Evolutionary conservation across 2,888 invertebrate genomes (phyloP).

Genomic region (Catocala nupta): DNA sequence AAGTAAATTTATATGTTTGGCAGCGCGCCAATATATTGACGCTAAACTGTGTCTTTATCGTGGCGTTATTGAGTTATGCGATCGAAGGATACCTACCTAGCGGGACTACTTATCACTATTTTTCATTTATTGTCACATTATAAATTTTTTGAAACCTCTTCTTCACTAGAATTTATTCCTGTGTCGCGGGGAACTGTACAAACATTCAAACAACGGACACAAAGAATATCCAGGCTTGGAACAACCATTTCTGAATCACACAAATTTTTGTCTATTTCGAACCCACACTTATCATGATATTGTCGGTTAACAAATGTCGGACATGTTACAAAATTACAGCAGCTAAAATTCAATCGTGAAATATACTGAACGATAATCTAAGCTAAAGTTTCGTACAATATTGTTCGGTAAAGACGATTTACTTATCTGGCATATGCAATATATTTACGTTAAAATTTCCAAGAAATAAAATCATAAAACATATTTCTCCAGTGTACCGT

Average conservation of each 20-base stretch:
- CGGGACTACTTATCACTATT: constrained; percentile 21
- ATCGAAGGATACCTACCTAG: constrained; percentile 25
- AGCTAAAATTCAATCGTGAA: no score
- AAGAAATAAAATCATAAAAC: constrained; percentile 34
- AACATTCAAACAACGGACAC: no score
- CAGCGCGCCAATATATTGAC: constrained; percentile 42
- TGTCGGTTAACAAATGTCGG: no score
- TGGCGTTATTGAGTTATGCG: constrained; percentile 31
- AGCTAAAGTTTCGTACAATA: not conserved
- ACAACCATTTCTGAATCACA: no score
- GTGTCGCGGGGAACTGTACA: no score
- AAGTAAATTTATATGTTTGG: constrained; percentile 33
- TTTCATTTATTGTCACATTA: no score
- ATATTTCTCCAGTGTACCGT: constrained; percentile 41
- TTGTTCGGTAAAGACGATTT: constrained; percentile 2
- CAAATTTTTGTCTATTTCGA: no score
- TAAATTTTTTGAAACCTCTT: no score
- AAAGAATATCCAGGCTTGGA: no score
- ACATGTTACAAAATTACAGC: no score
- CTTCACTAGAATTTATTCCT: no score
- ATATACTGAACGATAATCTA: not conserved
- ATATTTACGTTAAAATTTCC: constrained; percentile 21
- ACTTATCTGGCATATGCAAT: constrained; percentile 11
- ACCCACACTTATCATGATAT: no score
- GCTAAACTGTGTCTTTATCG: constrained; percentile 35